Conservation (phyloP, 2,797 vertebrate genomes). For the Rhyacichthys aspro region DNA sequence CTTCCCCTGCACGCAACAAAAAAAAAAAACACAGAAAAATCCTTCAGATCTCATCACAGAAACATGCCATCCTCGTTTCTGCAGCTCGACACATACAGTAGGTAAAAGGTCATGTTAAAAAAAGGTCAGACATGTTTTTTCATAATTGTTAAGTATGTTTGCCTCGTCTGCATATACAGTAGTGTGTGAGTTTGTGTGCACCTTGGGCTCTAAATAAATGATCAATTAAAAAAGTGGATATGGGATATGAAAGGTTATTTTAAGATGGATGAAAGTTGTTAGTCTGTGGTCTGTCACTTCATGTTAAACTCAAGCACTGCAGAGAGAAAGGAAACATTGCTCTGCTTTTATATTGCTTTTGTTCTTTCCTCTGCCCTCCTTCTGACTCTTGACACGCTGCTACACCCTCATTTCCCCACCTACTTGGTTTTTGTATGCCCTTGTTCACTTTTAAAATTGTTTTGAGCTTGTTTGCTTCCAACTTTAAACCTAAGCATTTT, state of each 20-base stretch:
- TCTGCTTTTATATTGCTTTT: conserved; percentile 27
- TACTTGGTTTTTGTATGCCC: neutral
- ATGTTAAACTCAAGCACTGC: conserved; percentile 47
- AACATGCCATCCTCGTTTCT: conserved; percentile 29
- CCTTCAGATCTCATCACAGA: conserved; percentile 35
- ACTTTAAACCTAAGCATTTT: neutral
- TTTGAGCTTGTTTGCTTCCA: neutral
- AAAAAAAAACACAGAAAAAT: conserved; percentile 28
- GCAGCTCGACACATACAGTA: neutral
- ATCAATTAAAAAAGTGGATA: conserved; percentile 42
- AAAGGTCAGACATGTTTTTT: too few species aligned
- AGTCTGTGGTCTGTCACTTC: conserved; percentile 47
- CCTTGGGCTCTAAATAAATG: conserved; percentile 57
- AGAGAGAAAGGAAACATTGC: conserved; percentile 24
- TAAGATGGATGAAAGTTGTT: conserved; percentile 35
- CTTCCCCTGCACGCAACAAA: conserved; percentile 87
- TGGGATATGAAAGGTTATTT: conserved; percentile 47
- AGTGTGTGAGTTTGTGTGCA: conserved; percentile 13
- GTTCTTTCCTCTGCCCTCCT: conserved; percentile 2
- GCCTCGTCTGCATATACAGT: conserved; percentile 1
- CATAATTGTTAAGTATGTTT: conserved; percentile 15
- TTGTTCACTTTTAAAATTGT: neutral
- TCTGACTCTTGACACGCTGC: conserved; percentile 26
- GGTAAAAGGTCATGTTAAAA: too few species aligned
- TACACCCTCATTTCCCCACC: neutral